Conservation (phyloP, 2,797 vertebrate genomes). For the Rhodeus uyekii region DNA sequence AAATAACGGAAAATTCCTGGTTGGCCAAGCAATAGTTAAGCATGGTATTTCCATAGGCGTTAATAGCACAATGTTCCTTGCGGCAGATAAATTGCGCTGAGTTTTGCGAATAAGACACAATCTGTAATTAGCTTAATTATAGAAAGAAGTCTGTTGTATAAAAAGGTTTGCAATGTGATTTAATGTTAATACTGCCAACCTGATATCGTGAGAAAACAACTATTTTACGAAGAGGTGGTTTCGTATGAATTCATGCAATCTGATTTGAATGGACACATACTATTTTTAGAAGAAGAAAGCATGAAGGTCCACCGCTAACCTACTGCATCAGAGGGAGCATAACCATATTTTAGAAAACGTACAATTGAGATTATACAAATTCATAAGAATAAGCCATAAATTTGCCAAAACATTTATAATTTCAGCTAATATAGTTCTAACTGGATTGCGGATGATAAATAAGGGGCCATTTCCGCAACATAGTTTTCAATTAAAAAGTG, state of each 20-base stretch:
- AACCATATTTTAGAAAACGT: not conserved
- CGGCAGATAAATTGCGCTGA: not conserved
- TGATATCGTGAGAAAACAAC: too few species aligned
- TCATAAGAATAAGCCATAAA: not conserved
- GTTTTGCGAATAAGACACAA: not conserved
- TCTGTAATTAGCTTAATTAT: not conserved
- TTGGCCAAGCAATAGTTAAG: constrained; percentile 2
- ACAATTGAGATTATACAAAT: not conserved
- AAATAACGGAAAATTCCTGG: too few species aligned
- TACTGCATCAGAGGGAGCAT: not conserved
- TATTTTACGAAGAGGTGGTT: too few species aligned
- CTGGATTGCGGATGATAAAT: not conserved
- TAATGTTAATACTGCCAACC: too few species aligned
- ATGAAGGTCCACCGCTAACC: not conserved
- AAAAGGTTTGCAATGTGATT: not conserved
- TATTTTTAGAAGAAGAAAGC: not conserved
- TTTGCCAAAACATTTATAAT: not conserved
- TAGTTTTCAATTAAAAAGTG: not conserved
- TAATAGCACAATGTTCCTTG: not conserved
- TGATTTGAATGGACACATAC: not conserved
- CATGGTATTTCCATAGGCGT: not conserved
- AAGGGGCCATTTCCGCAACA: not conserved
- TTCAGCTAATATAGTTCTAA: not conserved
- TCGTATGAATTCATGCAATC: not conserved
- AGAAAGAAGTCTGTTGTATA: not conserved